Conservation (phyloP, 1,140 invertebrate genomes). For the Mesaphorura yosii region DNA sequence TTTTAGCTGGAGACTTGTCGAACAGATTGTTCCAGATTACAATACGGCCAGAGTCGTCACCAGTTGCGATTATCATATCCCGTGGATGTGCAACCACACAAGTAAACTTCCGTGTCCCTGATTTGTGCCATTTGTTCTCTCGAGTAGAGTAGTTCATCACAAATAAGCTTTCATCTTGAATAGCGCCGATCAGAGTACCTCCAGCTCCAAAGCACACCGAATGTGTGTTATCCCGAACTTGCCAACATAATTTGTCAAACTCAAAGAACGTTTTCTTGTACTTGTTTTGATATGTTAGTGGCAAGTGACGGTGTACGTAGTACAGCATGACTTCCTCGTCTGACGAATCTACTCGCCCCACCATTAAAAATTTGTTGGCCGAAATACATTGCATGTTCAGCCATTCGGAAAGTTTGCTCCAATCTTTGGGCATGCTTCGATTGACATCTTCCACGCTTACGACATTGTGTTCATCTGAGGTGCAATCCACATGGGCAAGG, state of each 20-base stretch:
- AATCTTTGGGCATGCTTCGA: background rate
- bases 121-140: constrained; percentile 14
- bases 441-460: background rate
- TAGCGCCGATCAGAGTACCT: constrained; percentile 34
- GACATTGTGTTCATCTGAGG: constrained; percentile 1
- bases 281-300: background rate
- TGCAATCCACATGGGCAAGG: constrained; percentile 1
- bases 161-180: constrained; percentile 34
- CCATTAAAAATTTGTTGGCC: constrained; percentile 6
- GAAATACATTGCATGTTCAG: constrained; percentile 4
- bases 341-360: constrained; percentile 10
- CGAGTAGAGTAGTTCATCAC: constrained; percentile 35
- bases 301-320: background rate
- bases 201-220: constrained; percentile 21
- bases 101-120: constrained; percentile 42
- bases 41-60: constrained; percentile 53
- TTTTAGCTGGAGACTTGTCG: constrained; percentile 36
- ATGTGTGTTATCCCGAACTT: constrained; percentile 17
- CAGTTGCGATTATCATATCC: constrained; percentile 54
- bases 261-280: background rate
- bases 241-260: constrained; percentile 14
- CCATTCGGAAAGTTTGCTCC: constrained; percentile 7
- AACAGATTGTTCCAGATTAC: constrained; percentile 44
- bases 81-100: constrained; percentile 57
- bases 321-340: constrained; percentile 16